A percentile compares a stretch with the other conserved stretches of the same genome.
These are phyloP conservation scores for Dendrolimus pini DNA, from an alignment of 2,888 invertebrate genomes.

Conservation along the genomic window DNA sequence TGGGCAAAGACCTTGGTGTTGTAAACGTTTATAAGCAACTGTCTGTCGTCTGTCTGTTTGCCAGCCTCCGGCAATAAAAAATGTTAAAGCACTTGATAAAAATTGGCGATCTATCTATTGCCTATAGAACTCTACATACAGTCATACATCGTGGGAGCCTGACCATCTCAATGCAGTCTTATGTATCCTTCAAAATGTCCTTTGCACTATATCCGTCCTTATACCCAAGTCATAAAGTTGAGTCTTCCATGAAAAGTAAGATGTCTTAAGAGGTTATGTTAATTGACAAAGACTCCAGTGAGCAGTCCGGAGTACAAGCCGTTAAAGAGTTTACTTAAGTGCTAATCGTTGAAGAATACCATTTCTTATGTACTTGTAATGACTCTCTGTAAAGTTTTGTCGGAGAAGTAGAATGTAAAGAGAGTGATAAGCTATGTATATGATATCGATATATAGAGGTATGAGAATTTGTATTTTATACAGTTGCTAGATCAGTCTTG, in stretches of 20 bases:
- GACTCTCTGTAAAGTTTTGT: neutral
- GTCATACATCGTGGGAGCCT: slow-evolving; percentile 58
- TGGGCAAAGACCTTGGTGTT: neutral
- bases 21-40: neutral
- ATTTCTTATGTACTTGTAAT: neutral
- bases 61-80: neutral
- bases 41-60: neutral
- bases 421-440: too few relatives aligned
- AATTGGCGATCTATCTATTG: neutral
- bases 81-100: neutral
- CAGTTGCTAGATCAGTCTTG: too few relatives aligned
- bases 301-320: slow-evolving; percentile 5
- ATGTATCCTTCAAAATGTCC: slow-evolving; percentile 26
- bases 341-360: slow-evolving; percentile 1
- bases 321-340: slow-evolving; percentile 1
- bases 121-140: slow-evolving; percentile 12
- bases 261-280: slow-evolving; percentile 19
- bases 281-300: slow-evolving; percentile 23
- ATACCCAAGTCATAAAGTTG: fast-evolving
- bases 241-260: slow-evolving; percentile 1
- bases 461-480: too few relatives aligned
- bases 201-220: slow-evolving; percentile 16
- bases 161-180: slow-evolving; percentile 53
- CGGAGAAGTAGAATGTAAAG: neutral
- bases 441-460: too few relatives aligned